These are phyloP conservation scores for Chionodraco myersi DNA, from an alignment of 2,113 vertebrate genomes.

Conservation along the genomic window DNA sequence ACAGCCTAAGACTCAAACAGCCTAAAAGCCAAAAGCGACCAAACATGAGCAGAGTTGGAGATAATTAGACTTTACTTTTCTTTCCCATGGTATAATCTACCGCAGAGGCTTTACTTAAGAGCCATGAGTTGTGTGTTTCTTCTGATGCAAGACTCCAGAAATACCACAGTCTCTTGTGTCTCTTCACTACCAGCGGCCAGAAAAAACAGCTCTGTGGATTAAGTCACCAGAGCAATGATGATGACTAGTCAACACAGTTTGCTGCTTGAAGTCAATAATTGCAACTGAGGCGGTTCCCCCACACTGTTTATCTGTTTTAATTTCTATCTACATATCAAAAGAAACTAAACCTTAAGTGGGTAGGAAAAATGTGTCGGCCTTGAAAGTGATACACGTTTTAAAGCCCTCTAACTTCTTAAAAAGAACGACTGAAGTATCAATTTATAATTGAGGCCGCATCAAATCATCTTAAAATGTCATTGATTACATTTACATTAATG, in stretches of 20 bases:
- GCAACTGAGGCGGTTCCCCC: conserved; percentile 7
- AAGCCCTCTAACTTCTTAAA: background rate
- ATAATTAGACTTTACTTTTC: conserved; percentile 32
- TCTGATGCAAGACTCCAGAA: conserved; percentile 74
- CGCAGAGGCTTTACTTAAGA: conserved; percentile 30
- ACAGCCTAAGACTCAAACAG: background rate
- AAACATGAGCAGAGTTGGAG: conserved; percentile 8
- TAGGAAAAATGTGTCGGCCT: conserved; percentile 8
- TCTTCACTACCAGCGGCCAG: conserved; percentile 53
- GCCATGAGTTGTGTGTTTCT: conserved; percentile 30
- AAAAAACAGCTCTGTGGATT: conserved; percentile 63
- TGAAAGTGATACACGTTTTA: conserved; percentile 19
- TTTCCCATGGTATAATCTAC: conserved; percentile 5
- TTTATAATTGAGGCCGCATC: conserved; percentile 2
- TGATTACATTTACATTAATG: conserved; percentile 7
- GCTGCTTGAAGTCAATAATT: conserved; percentile 49
- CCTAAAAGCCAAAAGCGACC: conserved; percentile 11
- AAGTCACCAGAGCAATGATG: conserved; percentile 54
- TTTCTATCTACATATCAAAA: conserved; percentile 57
- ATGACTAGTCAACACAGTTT: conserved; percentile 58
- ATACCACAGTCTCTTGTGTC: conserved; percentile 56
- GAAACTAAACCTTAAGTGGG: conserved; percentile 6
- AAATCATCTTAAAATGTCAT: conserved; percentile 11
- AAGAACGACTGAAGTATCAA: background rate
- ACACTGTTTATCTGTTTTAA: conserved; percentile 31